Base-by-base conservation (phyloP, 2,888 invertebrate genomes). In the Cantharis rustica region DNA sequence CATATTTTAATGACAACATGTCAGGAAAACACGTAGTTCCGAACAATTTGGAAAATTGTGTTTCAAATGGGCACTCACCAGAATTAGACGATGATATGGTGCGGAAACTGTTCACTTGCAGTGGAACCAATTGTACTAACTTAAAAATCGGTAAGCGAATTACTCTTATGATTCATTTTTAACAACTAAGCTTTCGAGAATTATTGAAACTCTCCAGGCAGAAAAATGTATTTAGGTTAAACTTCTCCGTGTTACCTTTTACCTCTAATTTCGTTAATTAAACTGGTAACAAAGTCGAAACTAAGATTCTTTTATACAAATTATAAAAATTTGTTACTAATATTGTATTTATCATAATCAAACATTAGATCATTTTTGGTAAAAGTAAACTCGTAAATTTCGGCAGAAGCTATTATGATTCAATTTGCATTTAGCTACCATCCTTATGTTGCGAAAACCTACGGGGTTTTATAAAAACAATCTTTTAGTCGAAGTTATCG, bases 141-240 rank as follows among this genome's bases (percentile, higher is more conserved):
- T 87, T 92, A 20, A 91, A 91, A 85, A 86, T 91, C 79, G 89
- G 91, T 90, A 87, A 84, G 80, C 73, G 61, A 1, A 4, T 13
- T 31, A 13, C 13, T 31, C 13, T 31, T 31, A 13, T 13, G 1
- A 13, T 31, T 1, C 11, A 31, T 13, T 31, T 31, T 31, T 31
- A 31, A 11, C 3, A 23, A 23, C 1, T 10, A 26, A 27, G 10
- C 26, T 27, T 27, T 11, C 0, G 3, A 27, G 10, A 27, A 11
- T 27, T 27, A 27, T 11, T 11, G 10, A 27, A 10, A 27, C 10
- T 27, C 0, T 27, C 10, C 26, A 27, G 3, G 26, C 1, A 10
- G 26, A 13, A 31, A 31, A 31, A n/a, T 13, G 0, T 31, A 31
- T 31, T 31, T 13, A 31, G 31, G 31, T 31, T 31, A 31, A 3